Evolutionary conservation across 2,797 vertebrate genomes (phyloP).

Genomic region (Onychomys arenicola): DNA sequence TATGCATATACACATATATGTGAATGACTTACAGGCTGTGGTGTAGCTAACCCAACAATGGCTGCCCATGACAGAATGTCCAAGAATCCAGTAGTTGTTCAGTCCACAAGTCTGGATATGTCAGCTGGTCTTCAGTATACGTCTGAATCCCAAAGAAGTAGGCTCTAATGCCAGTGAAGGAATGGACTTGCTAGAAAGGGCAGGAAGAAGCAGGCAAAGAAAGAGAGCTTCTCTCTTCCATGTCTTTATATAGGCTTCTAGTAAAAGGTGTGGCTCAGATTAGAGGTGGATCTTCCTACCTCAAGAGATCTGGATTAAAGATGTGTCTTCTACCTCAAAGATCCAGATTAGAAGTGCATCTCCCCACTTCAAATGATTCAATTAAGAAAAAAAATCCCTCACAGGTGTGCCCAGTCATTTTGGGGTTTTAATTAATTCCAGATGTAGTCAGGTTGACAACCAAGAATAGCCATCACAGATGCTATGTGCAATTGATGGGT

Average conservation of each 20-base stretch:
- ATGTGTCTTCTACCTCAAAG: background rate
- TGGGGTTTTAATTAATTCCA: background rate
- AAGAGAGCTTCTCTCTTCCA: background rate
- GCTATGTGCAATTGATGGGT: no score
- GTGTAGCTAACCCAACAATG: background rate
- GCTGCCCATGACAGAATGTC: background rate
- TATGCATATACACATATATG: no score
- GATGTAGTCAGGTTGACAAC: background rate
- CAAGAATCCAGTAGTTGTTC: background rate
- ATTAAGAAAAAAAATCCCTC: background rate
- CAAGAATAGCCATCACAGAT: background rate
- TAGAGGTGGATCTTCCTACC: background rate
- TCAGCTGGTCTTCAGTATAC: background rate
- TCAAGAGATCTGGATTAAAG: background rate
- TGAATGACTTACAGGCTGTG: background rate
- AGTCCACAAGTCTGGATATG: background rate
- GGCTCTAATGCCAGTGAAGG: background rate
- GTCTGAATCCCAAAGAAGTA: no score
- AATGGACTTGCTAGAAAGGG: background rate
- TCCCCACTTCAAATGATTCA: background rate
- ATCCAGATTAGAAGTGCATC: background rate
- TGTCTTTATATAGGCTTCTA: background rate
- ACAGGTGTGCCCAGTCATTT: background rate
- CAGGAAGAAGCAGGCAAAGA: no score
- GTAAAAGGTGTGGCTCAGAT: background rate